phyloP scores from a whole-genome alignment of 2,113 vertebrate species.

The Pachyramphus minor region DNA sequence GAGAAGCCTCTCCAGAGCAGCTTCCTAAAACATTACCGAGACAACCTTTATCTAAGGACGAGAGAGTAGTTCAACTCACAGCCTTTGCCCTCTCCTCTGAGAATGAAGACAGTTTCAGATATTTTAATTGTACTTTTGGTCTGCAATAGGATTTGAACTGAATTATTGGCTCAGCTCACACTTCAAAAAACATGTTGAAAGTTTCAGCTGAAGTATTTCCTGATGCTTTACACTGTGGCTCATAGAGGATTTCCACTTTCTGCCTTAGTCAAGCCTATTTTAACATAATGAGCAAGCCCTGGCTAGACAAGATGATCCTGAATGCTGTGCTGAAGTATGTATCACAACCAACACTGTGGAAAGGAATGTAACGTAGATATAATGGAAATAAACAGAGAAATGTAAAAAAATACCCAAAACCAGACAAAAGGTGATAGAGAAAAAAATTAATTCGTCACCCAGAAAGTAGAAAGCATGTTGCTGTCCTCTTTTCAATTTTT shows the following conservation, averaged over 20 bases:
- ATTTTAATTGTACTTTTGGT: neutral
- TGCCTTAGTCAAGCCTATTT: neutral
- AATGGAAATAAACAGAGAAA: neutral
- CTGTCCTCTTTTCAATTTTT: neutral
- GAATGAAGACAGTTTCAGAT: neutral
- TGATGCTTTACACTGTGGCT: neutral
- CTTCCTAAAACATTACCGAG: neutral
- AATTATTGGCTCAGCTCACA: neutral
- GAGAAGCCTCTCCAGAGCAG: neutral
- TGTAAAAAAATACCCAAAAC: rapidly evolving
- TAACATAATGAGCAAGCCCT: neutral
- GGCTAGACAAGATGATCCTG: neutral
- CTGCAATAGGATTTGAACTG: neutral
- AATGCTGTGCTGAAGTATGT: neutral
- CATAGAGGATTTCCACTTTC: neutral
- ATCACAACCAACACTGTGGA: neutral
- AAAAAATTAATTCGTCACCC: neutral
- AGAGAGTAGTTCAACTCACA: neutral
- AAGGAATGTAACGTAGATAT: neutral
- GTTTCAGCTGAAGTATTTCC: neutral
- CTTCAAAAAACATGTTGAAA: neutral
- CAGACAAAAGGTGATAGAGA: neutral
- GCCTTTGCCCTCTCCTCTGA: neutral
- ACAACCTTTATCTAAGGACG: neutral
- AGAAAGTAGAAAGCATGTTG: neutral